Evolutionary conservation across 2,888 invertebrate genomes (phyloP), one percentile per base, ranked within the genome.

Genomic region (Heteropelma amictum): DNA sequence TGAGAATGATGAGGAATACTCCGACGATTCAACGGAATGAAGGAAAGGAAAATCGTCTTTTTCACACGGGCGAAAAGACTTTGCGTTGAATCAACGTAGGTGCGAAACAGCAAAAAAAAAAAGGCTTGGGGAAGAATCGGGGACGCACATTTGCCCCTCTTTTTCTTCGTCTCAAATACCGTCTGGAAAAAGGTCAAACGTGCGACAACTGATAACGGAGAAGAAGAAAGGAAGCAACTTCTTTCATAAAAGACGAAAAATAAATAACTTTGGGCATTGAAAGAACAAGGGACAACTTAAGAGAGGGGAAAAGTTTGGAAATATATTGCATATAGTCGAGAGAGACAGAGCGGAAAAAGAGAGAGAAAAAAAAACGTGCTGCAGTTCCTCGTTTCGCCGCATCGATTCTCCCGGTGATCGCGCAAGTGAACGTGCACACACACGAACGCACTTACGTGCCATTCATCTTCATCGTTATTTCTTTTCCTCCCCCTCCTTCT

Each of bases 401-500:
- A 68, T 73, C 73, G 68, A 73, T 73, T 68, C 35, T 47, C 42
- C 26, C 67, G 61, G 38, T 53, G 68, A 68, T 63, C 63, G 68
- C 56, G 28, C 28, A 12, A 21, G 47, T n/a, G 35, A 5, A 45
- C 64, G 33, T 35, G 3, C 2, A 56, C n/a, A 35, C 45, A 53
- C 40, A 42, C 35, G 35, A 12, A 65, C 65, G 45, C 47, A 47
- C 56, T 58, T 68, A 58, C 47, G 38, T 47, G 49, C 58, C 68
- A 68, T 68, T 58, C 68, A 68, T 58, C 49, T 49, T 49, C 33
- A 33, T 69, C 51, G 33, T 63, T 38, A 33, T 23, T 21, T 65
- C 40, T 23, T 54, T 26, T 35, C 21, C 19, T 61, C 45, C 14
- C 53, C 21, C 40, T 28, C 35, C 30, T 40, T 19, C 47, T 35